Evolutionary conservation across 2,797 vertebrate species (phyloP).

Genomic region (Champsocephalus gunnari): DNA sequence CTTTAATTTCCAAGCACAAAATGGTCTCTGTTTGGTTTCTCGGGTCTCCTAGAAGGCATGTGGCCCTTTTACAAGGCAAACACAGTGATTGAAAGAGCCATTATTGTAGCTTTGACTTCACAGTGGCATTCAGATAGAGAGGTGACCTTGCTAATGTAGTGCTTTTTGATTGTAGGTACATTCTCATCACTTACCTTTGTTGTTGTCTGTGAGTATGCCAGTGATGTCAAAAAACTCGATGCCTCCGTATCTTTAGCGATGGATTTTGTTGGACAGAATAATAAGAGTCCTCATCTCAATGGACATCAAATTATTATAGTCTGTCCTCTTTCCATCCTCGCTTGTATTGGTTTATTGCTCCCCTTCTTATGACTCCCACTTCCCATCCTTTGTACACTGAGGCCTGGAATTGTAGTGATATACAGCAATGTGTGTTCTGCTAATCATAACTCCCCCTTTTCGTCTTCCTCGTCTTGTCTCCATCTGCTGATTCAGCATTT

Average conservation of each 20-base stretch:
- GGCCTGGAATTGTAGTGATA: conserved; percentile 22
- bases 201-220: background rate
- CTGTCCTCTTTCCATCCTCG: conserved; percentile 25
- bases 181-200: conserved; percentile 27
- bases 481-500: background rate
- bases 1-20: conserved; percentile 46
- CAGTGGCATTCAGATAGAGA: conserved; percentile 55
- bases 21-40: conserved; percentile 32
- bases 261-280: conserved; percentile 21
- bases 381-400: conserved; percentile 12
- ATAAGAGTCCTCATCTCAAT: conserved; percentile 41
- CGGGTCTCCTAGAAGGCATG: conserved; percentile 21
- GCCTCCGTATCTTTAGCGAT: conserved; percentile 12
- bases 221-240: background rate
- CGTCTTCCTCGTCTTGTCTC: background rate
- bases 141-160: conserved; percentile 40
- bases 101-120: conserved; percentile 58
- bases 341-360: conserved; percentile 46
- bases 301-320: conserved; percentile 32
- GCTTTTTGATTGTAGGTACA: conserved; percentile 24
- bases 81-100: conserved; percentile 64
- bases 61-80: background rate
- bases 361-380: conserved; percentile 41
- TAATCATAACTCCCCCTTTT: conserved; percentile 24
- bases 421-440: conserved; percentile 12